These are phyloP conservation scores for Zelostemma sp. DNA, from an alignment of 1,140 invertebrate genomes.

Conservation along the genomic window DNA sequence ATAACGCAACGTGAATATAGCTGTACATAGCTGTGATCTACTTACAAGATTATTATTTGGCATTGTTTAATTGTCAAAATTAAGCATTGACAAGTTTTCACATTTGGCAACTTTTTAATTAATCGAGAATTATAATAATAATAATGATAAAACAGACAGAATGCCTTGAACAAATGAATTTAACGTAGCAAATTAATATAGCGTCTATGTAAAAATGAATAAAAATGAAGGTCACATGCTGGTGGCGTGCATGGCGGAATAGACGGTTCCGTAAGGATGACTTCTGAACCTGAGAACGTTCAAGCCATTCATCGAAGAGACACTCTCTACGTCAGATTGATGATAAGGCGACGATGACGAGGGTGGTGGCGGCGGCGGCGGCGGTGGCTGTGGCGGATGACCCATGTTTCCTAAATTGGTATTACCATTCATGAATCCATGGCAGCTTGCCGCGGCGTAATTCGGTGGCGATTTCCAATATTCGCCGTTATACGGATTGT, in stretches of 20 bases:
- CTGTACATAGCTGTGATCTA: too few species aligned
- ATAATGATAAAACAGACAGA: too few species aligned
- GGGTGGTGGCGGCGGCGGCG: conserved; percentile 3
- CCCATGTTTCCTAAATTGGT: conserved; percentile 43
- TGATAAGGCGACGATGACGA: conserved; percentile 42
- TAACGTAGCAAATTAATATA: too few species aligned
- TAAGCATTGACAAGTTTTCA: too few species aligned
- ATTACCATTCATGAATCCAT: conserved; percentile 61
- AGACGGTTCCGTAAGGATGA: conserved; percentile 63
- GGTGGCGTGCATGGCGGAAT: conserved; percentile 67
- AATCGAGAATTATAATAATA: too few species aligned
- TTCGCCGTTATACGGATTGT: conserved; percentile 57
- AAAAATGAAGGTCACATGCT: conserved; percentile 61
- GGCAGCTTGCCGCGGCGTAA: conserved; percentile 53
- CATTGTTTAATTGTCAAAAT: too few species aligned
- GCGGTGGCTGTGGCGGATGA: too few species aligned
- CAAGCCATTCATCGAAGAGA: conserved; percentile 54
- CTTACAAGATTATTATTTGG: too few species aligned
- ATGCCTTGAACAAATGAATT: too few species aligned
- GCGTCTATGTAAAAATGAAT: too few species aligned
- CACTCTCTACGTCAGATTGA: conserved; percentile 57
- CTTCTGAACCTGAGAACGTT: conserved; percentile 60
- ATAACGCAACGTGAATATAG: too few species aligned
- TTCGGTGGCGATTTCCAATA: conserved; percentile 59
- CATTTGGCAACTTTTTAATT: too few species aligned